Evolutionary conservation across 2,888 invertebrate genomes (phyloP).

Genomic region (Julus scanicus): DNA sequence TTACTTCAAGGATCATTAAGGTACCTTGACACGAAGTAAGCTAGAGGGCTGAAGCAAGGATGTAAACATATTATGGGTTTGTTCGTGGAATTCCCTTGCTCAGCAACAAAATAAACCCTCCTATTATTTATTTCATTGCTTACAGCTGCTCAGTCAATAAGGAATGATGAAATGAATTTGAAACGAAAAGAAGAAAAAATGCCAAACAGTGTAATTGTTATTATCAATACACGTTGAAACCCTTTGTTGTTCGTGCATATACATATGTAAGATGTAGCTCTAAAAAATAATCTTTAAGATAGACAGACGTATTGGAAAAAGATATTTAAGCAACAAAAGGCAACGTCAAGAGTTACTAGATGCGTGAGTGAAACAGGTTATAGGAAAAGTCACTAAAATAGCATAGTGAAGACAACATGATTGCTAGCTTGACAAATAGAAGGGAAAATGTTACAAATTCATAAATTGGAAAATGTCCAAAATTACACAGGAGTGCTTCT

Average conservation of each 20-base stretch:
- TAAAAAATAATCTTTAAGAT: neutral
- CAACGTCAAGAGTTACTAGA: neutral
- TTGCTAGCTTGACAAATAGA: neutral
- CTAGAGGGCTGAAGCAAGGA: neutral
- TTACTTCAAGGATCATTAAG: neutral
- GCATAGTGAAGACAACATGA: neutral
- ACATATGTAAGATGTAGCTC: too few relatives aligned
- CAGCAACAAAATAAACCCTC: neutral
- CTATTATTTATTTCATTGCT: neutral
- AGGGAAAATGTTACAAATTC: too few relatives aligned
- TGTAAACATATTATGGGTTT: neutral
- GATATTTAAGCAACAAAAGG: neutral
- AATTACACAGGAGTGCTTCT: too few relatives aligned
- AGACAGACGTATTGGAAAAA: neutral
- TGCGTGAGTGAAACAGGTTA: neutral
- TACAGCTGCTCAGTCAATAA: slow-evolving; percentile 13
- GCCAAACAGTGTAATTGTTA: neutral
- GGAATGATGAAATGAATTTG: neutral
- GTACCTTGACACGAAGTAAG: neutral
- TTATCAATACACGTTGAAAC: neutral
- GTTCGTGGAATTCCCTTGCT: neutral
- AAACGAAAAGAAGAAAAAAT: neutral
- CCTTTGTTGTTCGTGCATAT: slow-evolving; percentile 1
- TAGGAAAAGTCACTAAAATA: neutral
- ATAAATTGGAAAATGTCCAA: too few relatives aligned